Evolutionary conservation across 2,888 invertebrate species (phyloP), one percentile per base, ranked within the genome.

Genomic region (Drosophila macrothrix): DNA sequence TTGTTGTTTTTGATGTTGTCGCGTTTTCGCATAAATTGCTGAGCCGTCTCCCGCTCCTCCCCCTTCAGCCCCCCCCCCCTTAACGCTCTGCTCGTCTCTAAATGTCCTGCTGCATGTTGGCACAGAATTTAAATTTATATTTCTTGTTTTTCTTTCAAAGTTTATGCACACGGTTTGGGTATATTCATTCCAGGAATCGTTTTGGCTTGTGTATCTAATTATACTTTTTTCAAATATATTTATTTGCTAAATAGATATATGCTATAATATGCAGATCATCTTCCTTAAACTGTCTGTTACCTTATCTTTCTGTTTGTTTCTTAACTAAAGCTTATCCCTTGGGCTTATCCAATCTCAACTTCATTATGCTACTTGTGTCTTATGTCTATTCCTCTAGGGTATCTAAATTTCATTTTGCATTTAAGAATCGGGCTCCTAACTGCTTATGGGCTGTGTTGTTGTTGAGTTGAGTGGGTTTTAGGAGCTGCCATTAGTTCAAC

Each of bases 51-150:
- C 39, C 64, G 41, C 50, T 58, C 37, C 22, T 2, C 35, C 58
- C 49, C 46, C 58, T 37, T 22, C 55, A 52, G 41, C 41, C 61
- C n/a, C 10, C 14, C 28, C 14, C 29, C 43, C n/a, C 14, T 12
- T 31, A n/a, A 56, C 0, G 29, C 29, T 29, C 14, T 10, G 37
- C 16, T 19, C 35, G 31, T 53, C 22, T 43, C 28, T 43, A 41
- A 68, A 58, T 69, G 68, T 58, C 22, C 59, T 54, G 35, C 65
- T 73, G 81, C 89, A 76, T 84, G 89, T 88, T 85, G 84, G 88
- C 89, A 85, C 84, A 85, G 73, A 85, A 86, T 82, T 86, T 84
- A 77, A 88, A 88, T 85, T 84, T 84, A 88, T 86, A 76, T 80
- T 74, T 64, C 70, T 67, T 69, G 65, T 74, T 61, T 28, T 65